Conservation (phyloP, 2,797 vertebrate species). For the Clamator glandarius region DNA sequence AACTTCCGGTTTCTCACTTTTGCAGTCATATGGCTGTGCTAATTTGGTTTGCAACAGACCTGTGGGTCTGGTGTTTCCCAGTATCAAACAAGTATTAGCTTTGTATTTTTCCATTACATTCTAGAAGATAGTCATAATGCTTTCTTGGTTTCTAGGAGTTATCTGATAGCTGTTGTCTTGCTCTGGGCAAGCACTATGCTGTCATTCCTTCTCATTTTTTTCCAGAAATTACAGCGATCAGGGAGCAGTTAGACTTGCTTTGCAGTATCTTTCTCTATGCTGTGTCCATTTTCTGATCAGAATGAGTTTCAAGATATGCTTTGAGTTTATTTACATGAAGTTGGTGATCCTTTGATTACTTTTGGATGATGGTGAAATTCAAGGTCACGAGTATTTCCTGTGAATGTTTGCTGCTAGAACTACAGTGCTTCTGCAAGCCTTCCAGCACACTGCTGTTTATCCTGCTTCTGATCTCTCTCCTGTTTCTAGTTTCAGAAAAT, state of each 20-base stretch:
- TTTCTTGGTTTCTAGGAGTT: background rate
- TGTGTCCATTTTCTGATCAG: background rate
- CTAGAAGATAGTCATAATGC: background rate
- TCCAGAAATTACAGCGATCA: background rate
- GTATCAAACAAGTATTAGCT: background rate
- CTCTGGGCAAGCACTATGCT: background rate
- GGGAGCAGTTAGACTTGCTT: background rate
- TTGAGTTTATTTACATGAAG: background rate
- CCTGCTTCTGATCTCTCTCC: background rate
- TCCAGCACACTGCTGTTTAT: background rate
- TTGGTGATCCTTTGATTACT: background rate
- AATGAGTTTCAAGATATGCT: background rate
- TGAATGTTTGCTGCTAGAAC: background rate
- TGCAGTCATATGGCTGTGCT: background rate
- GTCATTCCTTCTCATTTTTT: background rate
- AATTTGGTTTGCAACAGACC: background rate
- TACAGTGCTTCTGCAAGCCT: background rate
- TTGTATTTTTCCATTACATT: background rate
- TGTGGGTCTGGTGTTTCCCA: background rate
- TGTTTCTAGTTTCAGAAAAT: background rate
- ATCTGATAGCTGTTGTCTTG: background rate
- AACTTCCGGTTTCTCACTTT: background rate
- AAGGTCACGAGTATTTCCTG: background rate
- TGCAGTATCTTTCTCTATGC: background rate
- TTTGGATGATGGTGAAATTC: slow-evolving; percentile 22